phyloP scores from a whole-genome alignment of 2,888 invertebrate genomes.

The Lordiphosa andalusiaca region DNA sequence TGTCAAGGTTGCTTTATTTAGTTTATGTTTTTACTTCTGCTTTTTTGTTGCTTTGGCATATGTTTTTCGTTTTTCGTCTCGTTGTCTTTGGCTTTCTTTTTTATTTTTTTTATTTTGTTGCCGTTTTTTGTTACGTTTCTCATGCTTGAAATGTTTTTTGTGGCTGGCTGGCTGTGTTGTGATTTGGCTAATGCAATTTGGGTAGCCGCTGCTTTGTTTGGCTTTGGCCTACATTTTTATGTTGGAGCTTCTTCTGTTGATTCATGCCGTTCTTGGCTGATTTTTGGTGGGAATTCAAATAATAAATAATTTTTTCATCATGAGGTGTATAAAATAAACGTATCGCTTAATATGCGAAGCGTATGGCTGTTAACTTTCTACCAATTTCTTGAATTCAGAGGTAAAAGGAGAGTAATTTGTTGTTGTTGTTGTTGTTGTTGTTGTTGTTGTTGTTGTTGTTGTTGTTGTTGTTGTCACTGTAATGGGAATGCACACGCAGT shows the following conservation, averaged over 20 bases:
- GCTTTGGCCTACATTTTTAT: constrained; percentile 62
- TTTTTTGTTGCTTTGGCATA: constrained; percentile 7
- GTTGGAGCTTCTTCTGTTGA: constrained; percentile 27
- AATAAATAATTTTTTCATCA: constrained; percentile 9
- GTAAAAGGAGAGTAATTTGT: constrained; percentile 10
- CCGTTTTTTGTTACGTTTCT: constrained; percentile 30
- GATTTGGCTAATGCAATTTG: constrained; percentile 71
- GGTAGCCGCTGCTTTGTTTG: constrained; percentile 60
- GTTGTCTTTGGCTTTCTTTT: constrained; percentile 34
- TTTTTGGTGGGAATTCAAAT: constrained; percentile 5
- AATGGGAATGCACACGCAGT: constrained; percentile 44
- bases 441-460: constrained; percentile 13
- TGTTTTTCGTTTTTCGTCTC: constrained; percentile 29
- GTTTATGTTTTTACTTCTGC: constrained; percentile 41
- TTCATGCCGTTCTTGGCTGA: constrained; percentile 3
- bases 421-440: constrained; percentile 14
- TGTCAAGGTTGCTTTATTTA: constrained; percentile 67
- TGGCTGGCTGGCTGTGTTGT: constrained; percentile 39
- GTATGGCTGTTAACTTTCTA: no score
- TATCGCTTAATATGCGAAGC: no score
- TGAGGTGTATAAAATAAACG: not conserved
- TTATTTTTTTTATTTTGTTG: no score
- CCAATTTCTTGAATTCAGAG: constrained; percentile 8
- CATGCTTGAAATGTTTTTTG: constrained; percentile 62
- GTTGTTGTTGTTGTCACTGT: constrained; percentile 15